Evolutionary conservation across 2,888 invertebrate genomes (phyloP), one percentile per base, ranked within the genome.

Genomic region (Seira musarum): DNA sequence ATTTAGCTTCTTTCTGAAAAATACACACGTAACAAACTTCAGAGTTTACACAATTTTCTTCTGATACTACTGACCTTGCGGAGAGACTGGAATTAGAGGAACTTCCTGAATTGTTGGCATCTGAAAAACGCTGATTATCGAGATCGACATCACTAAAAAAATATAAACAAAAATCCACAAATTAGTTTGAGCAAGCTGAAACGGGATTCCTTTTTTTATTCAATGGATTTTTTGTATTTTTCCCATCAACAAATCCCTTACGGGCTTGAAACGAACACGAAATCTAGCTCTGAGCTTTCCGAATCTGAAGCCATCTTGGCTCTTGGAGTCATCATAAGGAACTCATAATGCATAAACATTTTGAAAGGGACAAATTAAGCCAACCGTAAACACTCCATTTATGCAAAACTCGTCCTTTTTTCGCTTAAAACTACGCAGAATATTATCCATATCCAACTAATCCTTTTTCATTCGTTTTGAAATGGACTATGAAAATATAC

Each of bases 71-170:
- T 87, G 87, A 91, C 91, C 92, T 91, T 87, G 90, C 91, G 81
- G 92, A 92, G 87, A 93, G 90, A 89, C 92, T 93, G 87, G 93
- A 93, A 89, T 91, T 93, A 85, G 93, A 93, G 84, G 93, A 94
- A 90, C 93, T 93, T 87, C 93, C 92, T 85, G 93, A 93, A 88
- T 91, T 91, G 65, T 87, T 87, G 73, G 87, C 84, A 85, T 85
- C 86, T 46, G 84, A 84, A 65, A 87, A 86, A 90, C 90, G 88
- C 90, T 89, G 84, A 86, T 92, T 91, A 87, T 92, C 91, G 89
- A 92, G 91, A 88, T 93, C 93, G 88, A 92, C 92, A 90, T 93
- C 93, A 90, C 91, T 92, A 89, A 73, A 89, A 90, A 87, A 87
- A 87, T 87, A 85, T 80, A 85, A 87, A 30, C 79, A 75, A 70